Conservation (phyloP, 2,797 vertebrate genomes). For the Masticophis lateralis region DNA sequence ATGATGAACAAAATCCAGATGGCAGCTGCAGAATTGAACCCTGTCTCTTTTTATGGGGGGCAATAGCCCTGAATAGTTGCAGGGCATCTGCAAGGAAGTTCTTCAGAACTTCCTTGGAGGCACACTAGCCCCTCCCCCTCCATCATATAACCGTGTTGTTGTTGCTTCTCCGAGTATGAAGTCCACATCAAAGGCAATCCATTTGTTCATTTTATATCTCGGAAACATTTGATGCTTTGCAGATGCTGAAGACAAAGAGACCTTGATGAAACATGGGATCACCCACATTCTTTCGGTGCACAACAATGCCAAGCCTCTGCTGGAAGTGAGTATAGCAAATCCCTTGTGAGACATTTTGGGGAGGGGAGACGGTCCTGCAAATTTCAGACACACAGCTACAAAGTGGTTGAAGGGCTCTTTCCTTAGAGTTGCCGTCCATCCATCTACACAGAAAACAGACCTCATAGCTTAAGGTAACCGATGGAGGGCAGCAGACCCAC, state of each 20-base stretch:
- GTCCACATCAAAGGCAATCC: too few species aligned
- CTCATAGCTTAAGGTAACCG: slow-evolving; percentile 13
- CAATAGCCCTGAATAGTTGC: not conserved
- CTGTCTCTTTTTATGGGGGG: not conserved
- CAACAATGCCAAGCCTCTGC: slow-evolving; percentile 79
- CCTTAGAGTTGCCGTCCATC: not conserved
- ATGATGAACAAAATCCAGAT: not conserved
- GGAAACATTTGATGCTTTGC: not conserved
- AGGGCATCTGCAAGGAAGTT: not conserved
- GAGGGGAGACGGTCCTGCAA: not conserved
- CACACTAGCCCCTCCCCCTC: not conserved
- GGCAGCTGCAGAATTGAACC: not conserved
- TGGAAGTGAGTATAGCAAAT: slow-evolving; percentile 73
- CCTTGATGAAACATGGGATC: slow-evolving; percentile 77
- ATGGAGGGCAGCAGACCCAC: slow-evolving; percentile 60
- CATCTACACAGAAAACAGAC: not conserved
- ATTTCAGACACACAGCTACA: not conserved
- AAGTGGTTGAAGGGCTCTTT: not conserved
- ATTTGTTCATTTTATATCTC: not conserved
- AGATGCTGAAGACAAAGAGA: slow-evolving; percentile 84
- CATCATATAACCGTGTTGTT: not conserved
- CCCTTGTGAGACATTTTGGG: not conserved
- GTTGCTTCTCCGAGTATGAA: too few species aligned
- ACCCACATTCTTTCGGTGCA: slow-evolving; percentile 88
- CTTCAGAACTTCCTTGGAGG: not conserved